phyloP scores from a whole-genome alignment of 2,113 vertebrate species.

The Mandrillus leucophaeus region DNA sequence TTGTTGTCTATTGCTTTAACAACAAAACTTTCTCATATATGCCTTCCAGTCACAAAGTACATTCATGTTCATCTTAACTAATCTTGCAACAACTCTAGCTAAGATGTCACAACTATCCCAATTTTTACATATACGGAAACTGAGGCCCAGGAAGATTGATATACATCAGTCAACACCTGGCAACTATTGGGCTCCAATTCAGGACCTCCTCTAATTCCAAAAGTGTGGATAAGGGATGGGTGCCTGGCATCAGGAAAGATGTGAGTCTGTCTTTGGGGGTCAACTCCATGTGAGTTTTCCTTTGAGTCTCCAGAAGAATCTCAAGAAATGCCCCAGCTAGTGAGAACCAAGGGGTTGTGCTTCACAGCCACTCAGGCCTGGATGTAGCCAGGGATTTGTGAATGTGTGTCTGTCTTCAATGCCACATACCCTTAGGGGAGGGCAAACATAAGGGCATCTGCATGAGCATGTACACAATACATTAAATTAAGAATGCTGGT shows the following conservation, averaged over 20 bases:
- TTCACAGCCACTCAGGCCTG: neutral
- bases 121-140: neutral
- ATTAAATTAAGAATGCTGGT: neutral
- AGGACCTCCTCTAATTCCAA: neutral
- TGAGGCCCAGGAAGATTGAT: neutral
- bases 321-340: neutral
- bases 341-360: neutral
- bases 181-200: neutral
- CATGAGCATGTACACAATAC: neutral
- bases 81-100: neutral
- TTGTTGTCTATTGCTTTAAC: fast-evolving
- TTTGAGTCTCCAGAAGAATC: neutral
- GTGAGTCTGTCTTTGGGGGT: neutral
- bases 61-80: neutral
- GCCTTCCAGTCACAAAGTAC: neutral
- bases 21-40: neutral
- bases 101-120: fast-evolving
- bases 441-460: neutral
- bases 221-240: neutral
- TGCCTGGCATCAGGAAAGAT: neutral
- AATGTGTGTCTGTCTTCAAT: neutral
- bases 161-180: neutral
- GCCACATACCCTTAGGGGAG: neutral
- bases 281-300: fast-evolving
- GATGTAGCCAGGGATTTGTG: neutral